phyloP scores from a whole-genome alignment of 2,797 vertebrate species.

The Rhadinocentrus ornatus region DNA sequence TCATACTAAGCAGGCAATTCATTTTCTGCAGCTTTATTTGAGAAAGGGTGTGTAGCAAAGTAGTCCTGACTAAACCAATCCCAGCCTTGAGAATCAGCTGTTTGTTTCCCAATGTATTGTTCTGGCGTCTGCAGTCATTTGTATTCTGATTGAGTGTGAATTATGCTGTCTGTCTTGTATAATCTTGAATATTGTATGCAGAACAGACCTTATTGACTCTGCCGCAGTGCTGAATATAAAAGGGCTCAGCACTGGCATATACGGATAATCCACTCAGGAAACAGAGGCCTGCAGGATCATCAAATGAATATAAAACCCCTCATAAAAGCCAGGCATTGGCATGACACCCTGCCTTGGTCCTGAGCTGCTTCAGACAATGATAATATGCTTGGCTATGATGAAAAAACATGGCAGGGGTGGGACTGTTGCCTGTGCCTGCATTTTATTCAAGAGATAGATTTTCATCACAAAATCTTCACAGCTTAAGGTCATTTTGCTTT shows the following conservation, averaged over 20 bases:
- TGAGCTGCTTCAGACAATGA: constrained; percentile 73
- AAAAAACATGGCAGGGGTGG: constrained; percentile 61
- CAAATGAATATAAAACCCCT: constrained; percentile 83
- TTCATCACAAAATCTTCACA: constrained; percentile 33
- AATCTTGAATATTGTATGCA: constrained; percentile 86
- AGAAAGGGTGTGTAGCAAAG: constrained; percentile 28
- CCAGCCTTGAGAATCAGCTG: constrained; percentile 70
- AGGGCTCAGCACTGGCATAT: constrained; percentile 76
- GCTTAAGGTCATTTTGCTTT: constrained; percentile 45
- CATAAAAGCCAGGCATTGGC: constrained; percentile 79
- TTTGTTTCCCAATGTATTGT: constrained; percentile 75
- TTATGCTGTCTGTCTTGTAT: constrained; percentile 82
- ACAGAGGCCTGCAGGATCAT: constrained; percentile 80
- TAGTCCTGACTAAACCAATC: constrained; percentile 46
- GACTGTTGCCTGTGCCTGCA: constrained; percentile 43
- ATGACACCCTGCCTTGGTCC: constrained; percentile 77
- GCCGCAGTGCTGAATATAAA: constrained; percentile 77
- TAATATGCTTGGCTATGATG: constrained; percentile 63
- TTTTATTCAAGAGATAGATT: constrained; percentile 46
- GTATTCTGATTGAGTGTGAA: constrained; percentile 82
- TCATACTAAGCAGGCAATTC: constrained; percentile 24
- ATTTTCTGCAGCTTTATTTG: constrained; percentile 19
- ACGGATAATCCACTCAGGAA: constrained; percentile 83
- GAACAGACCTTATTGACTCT: constrained; percentile 81
- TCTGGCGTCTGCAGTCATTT: constrained; percentile 74